Percentiles rank a stretch among this genome's conserved stretches.
phyloP scores from a whole-genome alignment of 2,113 vertebrate genomes.

The Catagonus wagneri region DNA sequence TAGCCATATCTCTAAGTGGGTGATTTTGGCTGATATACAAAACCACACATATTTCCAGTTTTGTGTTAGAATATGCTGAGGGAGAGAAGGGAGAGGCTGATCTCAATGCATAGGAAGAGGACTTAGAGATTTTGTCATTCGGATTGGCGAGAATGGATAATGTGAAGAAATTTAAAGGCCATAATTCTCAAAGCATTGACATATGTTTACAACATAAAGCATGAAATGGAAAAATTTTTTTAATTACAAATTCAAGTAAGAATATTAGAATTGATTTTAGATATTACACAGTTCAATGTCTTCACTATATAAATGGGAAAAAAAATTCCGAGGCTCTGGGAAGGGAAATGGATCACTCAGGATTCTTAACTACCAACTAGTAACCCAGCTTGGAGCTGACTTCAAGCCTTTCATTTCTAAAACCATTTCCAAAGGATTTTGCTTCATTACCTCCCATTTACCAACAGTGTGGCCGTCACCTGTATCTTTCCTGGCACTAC shows the following conservation, averaged over 20 bases:
- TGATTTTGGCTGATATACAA: conserved; percentile 27
- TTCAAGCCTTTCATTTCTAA: neutral
- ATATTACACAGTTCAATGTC: neutral
- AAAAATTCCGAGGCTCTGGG: neutral
- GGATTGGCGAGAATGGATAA: neutral
- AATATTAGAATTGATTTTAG: neutral
- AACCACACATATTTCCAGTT: neutral
- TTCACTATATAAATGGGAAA: neutral
- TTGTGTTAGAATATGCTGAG: neutral
- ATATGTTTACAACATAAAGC: neutral
- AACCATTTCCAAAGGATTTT: neutral
- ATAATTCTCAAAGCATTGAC: neutral
- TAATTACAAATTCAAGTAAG: neutral
- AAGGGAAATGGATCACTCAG: neutral
- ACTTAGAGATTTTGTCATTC: neutral
- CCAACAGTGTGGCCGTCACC: neutral
- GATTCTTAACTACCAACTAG: neutral
- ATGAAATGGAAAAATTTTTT: neutral
- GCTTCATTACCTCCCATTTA: neutral
- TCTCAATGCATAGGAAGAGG: neutral
- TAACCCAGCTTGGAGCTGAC: neutral
- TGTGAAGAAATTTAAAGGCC: neutral
- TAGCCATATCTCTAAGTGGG: neutral
- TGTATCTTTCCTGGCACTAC: neutral
- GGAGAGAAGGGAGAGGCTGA: neutral